These are phyloP conservation scores for Neodon shergylaensis DNA, from an alignment of 2,113 vertebrate genomes.

Conservation along the genomic window DNA sequence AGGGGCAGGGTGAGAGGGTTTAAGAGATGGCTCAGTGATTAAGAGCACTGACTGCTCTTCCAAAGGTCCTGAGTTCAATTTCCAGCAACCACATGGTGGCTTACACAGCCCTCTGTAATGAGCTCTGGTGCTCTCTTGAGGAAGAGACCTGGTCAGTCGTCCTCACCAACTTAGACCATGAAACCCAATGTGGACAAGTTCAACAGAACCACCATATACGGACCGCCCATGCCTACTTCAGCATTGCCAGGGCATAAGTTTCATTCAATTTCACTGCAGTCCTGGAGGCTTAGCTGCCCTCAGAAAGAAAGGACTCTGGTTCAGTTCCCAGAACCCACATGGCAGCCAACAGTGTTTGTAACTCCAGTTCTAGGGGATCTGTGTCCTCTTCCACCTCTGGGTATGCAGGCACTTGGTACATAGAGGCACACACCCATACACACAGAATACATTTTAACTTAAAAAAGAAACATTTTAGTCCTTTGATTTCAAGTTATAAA, in stretches of 20 bases:
- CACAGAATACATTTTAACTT: neutral
- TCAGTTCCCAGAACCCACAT: neutral
- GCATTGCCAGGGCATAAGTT: too few relatives aligned
- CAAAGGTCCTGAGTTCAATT: too few relatives aligned
- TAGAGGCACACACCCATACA: neutral
- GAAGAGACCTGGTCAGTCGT: too few relatives aligned
- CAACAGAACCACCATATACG: too few relatives aligned
- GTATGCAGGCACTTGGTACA: neutral
- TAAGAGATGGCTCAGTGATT: neutral
- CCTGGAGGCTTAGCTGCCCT: neutral
- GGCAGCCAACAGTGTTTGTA: neutral
- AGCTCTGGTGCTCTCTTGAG: too few relatives aligned
- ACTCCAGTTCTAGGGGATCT: neutral
- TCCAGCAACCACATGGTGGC: too few relatives aligned
- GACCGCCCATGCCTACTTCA: too few relatives aligned
- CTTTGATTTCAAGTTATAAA: slow-evolving; percentile 38
- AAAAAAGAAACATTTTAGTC: neutral
- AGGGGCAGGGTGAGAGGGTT: neutral
- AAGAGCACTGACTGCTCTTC: neutral
- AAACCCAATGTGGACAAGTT: too few relatives aligned
- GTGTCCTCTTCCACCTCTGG: neutral
- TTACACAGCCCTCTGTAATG: too few relatives aligned
- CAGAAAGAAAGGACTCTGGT: neutral
- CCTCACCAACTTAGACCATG: too few relatives aligned
- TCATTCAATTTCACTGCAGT: neutral